Conservation (phyloP, 2,113 vertebrate species). For the Ancistrus triradiatus region DNA sequence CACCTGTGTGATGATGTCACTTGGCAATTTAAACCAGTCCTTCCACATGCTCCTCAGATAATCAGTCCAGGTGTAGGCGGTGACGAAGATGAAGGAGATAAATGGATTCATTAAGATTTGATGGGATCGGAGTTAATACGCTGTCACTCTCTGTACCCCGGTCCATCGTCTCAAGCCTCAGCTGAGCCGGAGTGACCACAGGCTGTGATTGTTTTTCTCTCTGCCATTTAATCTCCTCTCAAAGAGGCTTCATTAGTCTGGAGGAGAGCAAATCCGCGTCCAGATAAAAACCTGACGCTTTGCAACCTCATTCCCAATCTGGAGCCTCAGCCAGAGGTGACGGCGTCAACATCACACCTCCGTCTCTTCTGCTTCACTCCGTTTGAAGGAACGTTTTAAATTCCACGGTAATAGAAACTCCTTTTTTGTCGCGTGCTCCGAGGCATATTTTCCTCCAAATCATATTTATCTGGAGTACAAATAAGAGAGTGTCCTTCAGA, state of each 20-base stretch:
- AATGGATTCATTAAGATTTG: no score
- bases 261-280: slow-evolving; percentile 56
- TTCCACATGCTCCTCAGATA: no score
- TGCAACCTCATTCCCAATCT: slow-evolving; percentile 55
- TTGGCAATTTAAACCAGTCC: no score
- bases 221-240: slow-evolving; percentile 69
- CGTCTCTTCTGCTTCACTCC: slow-evolving; percentile 37
- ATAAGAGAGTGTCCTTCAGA: no score
- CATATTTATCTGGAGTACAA: no score
- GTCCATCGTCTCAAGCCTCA: background rate
- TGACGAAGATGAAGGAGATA: no score
- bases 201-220: slow-evolving; percentile 70
- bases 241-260: slow-evolving; percentile 65
- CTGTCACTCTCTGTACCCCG: background rate
- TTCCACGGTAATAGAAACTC: no score
- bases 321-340: slow-evolving; percentile 42
- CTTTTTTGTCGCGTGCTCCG: no score
- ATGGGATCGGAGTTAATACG: background rate
- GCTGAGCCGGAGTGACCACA: slow-evolving; percentile 66
- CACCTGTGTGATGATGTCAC: no score
- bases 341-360: slow-evolving; percentile 33
- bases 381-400: background rate
- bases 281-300: slow-evolving; percentile 65
- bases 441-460: no score
- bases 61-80: no score